Evolutionary conservation across 2,113 vertebrate species (phyloP), one percentile per base, ranked within the genome.

Genomic region (Brachyhypopomus occidentalis): DNA sequence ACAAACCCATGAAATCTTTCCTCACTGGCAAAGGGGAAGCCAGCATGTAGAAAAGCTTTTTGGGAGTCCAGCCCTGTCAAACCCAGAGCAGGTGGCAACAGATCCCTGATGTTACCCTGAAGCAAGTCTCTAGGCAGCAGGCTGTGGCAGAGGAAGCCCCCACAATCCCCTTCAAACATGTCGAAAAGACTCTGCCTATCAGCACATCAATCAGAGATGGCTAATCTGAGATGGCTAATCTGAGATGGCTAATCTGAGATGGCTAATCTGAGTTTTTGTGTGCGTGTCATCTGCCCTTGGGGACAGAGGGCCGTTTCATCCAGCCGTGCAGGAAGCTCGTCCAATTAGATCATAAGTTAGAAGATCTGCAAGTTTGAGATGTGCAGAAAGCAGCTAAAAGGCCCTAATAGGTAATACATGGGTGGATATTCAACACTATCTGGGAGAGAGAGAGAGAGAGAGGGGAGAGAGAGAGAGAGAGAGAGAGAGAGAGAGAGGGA

Each of bases 171-270:
- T 73, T 66, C 73, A 75, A 81, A 62, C 80, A 67, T 22, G 62
- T 80, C 60, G 45, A 83, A 77, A 64, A 77, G 77, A 72, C 52
- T 64, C 17, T 4, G 67, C 34, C 75, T 83, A 85, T 83, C 84
- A 76, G 72, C 77, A 76, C 76, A 85, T 85, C 81, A 83, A 22
- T 83, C 72, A 80, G 22, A 75, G 73, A 45, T 67, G 63, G n/a
- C 67, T 77, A 82, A 80, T 85, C 67, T 85, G 19, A 19, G 27
- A 45, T 67, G 63, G n/a, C 67, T 77, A 83, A 22, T 83, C 72
- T 77, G 22, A 75, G 73, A 45, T 67, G 63, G n/a, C 67, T 77
- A 83, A 22, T 83, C 72, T 77, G 22, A 75, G 73, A 45, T 67
- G 63, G n/a, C 67, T 77, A 82, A 80, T 85, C 67, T 85, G 19